Base-by-base conservation (phyloP, 2,888 invertebrate species). In the Nymphalis c-album region DNA sequence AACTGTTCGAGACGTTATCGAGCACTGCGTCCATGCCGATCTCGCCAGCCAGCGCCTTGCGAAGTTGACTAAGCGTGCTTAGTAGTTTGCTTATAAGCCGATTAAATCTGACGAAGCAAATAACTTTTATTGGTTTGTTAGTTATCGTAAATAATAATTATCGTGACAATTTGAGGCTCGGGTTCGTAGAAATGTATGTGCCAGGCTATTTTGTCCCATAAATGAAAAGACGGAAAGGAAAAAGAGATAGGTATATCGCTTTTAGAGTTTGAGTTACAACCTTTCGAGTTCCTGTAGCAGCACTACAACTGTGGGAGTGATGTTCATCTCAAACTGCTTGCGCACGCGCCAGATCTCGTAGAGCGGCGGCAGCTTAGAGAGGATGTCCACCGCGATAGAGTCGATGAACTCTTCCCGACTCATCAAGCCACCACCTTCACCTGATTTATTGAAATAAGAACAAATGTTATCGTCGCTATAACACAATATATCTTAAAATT, bases 331-430 rank as follows among this genome's bases (percentile, higher is more conserved):
- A 81, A 96, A 96, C 80, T 94, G 94, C 83, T 96, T 96, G 73
- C 96, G 94, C 45, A 97, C 95, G 82, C 95, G 95, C 93, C 95
- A 95, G 60, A 97, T 93, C 85, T 98, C 97, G 84, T 95, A 98
- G 72, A 94, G 92, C 16, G 85, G 83, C 0, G 98, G 98, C 63
- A 98, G 91, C 84, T 96, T 96, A 40, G 84, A 83, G 45, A 97
- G 84, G 66, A 98, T 95, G 76, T 97, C 98, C 63, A 93, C 92
- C 1, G 97, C 97, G 16, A 96, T 95, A 70, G 86, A 90, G 80
- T 96, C 96, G 75, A 98, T 97, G 83, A 97, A 96, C 73, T 97
- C 96, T 76, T 98, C 98, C 68, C 97, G 94, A 76, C 96, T 97
- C 75, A 96, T 94, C 17, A 96, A 96, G 50, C 94, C 94, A 8